Base-by-base conservation (phyloP, 2,113 vertebrate species). In the Marcusenius ussheri region DNA sequence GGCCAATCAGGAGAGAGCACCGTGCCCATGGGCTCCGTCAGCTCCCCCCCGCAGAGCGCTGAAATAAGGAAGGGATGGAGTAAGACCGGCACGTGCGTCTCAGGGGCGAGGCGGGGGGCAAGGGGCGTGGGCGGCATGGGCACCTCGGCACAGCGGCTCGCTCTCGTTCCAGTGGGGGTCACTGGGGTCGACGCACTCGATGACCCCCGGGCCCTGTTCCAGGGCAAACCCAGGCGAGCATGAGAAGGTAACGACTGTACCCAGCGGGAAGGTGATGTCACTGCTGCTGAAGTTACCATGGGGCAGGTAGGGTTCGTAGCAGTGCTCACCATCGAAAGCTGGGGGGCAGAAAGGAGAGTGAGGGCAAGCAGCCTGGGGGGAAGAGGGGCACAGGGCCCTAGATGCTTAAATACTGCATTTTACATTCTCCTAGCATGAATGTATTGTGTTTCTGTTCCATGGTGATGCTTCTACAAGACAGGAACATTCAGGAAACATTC, bases 1-100 rank as follows among this genome's bases (percentile, higher is more conserved):
- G 98, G 98, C 97, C 97, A 98, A 91, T 98, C 97, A 0, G 98
- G 98, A 91, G 97, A 98, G 89, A 98, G 96, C 89, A 98, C 96
- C 13, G 97, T 97, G 2, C 97, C 97, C 0, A 95, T 93, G 0
- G 97, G 90, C 77, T 97, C 97, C 0, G 97, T 96, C 92, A 98
- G 93, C 90, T 98, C 97, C 46, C 97, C 98, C 8, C 98, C 97
- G 66, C 98, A 98, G 92, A 98, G 93, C 83, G 97, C 97, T 98
- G 89, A 85, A 83, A 51, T 74, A 90, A 13, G 46, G 19, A 8
- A 39, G 46, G 49, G 35, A n/a, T 3, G 83, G 56, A 47, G 62
- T 45, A 1, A 35, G 74, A 90, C n/a, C 10, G 10, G n/a, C 10
- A 11, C n/a, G 1, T 62, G 42, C 66, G 77, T 90, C 39, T 88